Base-by-base conservation (phyloP, 2,888 invertebrate genomes). In the Mesorhabditis sp. region DNA sequence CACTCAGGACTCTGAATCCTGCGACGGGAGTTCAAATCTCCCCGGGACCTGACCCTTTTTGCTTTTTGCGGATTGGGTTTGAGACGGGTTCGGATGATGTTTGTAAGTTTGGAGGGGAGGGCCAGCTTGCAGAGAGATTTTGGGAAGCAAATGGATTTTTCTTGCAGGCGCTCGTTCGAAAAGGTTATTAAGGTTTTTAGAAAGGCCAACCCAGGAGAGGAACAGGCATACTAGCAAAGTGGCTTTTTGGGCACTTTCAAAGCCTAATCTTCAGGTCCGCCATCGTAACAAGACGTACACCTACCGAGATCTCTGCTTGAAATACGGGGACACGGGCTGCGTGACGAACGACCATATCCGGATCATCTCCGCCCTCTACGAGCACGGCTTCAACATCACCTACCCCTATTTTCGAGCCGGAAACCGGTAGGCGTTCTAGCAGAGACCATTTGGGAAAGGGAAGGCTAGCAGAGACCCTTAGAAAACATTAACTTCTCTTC, bases 351-450 rank as follows among this genome's bases (percentile, higher is more conserved):
- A 76, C 13, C 80, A 82, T 66, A 73, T 80, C 45, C 70, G 70
- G 43, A 42, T 77, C 44, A 73, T 80, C n/a, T 78, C 77, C 1
- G 67, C 72, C 4, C 73, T 81, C 5, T 80, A 71, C 72, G 70
- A 75, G 13, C 76, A 76, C 67, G 78, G 77, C 43, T 74, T 76
- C 65, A 81, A 81, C 69, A 76, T 83, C 62, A 77, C 80, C 43
- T 83, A 78, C 70, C 83, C 83, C 42, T 78, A 73, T 10, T 78
- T 80, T 44, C 68, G 78, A 7, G 64, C 78, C 15, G 81, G 75
- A 15, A 74, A 75, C 45, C 69, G 70, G 77, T 76, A 61, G 28
- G 28, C 28, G 28, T 1, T 28, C 28, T 28, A 28, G 28, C 28
- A 28, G 28, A 28, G 28, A 28, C 28, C 28, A 28, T 28, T 28